A percentile compares a stretch with the other conserved stretches of the same genome.
phyloP scores from a whole-genome alignment of 2,888 invertebrate genomes.

The Mimas tiliae region DNA sequence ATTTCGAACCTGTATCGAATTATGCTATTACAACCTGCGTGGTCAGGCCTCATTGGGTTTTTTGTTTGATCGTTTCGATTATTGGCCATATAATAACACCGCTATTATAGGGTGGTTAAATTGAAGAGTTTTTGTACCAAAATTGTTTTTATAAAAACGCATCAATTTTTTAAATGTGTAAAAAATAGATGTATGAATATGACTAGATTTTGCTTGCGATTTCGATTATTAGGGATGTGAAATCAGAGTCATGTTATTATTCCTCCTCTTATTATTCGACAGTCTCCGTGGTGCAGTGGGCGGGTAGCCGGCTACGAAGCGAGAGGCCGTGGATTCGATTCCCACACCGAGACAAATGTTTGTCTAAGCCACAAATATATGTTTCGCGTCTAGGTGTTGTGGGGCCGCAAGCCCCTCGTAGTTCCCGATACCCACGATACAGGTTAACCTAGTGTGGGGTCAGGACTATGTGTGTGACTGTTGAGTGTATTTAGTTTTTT shows the following conservation, averaged over 20 bases:
- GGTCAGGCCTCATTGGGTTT: slow-evolving; percentile 73
- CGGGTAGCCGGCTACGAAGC: too few species aligned
- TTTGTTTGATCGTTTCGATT: slow-evolving; percentile 55
- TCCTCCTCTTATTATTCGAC: too few species aligned
- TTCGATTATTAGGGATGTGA: background rate
- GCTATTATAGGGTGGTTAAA: slow-evolving; percentile 38
- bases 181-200: slow-evolving; percentile 13
- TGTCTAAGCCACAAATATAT: too few species aligned
- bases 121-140: slow-evolving; percentile 41
- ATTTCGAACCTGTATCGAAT: slow-evolving; percentile 41
- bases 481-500: too few species aligned
- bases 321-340: too few species aligned
- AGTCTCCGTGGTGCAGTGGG: too few species aligned
- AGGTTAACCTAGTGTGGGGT: too few species aligned
- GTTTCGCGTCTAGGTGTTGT: too few species aligned
- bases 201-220: background rate
- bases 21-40: slow-evolving; percentile 72
- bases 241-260: background rate
- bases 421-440: too few species aligned
- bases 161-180: slow-evolving; percentile 16
- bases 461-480: too few species aligned
- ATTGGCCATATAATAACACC: slow-evolving; percentile 41
- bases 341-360: too few species aligned
- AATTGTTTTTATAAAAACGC: slow-evolving; percentile 32
- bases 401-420: too few species aligned